Evolutionary conservation across 1,140 invertebrate species (phyloP).

Genomic region (Brachystomella parvula): DNA sequence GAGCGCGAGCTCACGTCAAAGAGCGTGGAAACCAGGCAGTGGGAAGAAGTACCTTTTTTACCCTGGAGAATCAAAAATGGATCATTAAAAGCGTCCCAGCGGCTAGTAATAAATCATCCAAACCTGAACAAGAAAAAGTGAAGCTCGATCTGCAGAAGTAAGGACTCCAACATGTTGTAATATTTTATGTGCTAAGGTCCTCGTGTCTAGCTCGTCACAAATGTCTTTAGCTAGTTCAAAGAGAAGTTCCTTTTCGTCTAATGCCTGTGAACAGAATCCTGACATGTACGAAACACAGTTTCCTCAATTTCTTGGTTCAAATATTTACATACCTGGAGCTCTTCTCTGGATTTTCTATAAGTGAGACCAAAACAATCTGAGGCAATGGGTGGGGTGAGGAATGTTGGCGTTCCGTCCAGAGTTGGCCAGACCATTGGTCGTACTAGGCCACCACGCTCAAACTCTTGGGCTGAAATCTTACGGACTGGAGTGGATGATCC

Average conservation of each 20-base stretch:
- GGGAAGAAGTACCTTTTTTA: conserved; percentile 39
- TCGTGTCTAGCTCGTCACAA: conserved; percentile 88
- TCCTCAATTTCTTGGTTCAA: not conserved
- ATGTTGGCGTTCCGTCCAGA: conserved; percentile 41
- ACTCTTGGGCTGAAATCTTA: conserved; percentile 92
- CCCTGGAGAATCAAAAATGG: conserved; percentile 22
- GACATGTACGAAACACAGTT: not conserved
- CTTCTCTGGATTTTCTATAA: conserved; percentile 34
- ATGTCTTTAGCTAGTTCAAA: conserved; percentile 93
- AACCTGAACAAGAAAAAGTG: conserved; percentile 82
- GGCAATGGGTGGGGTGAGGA: conserved; percentile 23
- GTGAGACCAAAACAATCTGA: conserved; percentile 15
- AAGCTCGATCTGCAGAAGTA: conserved; percentile 83
- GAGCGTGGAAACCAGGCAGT: conserved; percentile 80
- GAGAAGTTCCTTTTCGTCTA: conserved; percentile 90
- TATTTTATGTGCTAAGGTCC: conserved; percentile 90
- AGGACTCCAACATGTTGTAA: conserved; percentile 88
- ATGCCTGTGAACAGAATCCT: conserved; percentile 48
- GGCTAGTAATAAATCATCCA: not conserved
- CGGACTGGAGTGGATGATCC: conserved; percentile 83
- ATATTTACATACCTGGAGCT: conserved; percentile 30
- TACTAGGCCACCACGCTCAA: conserved; percentile 78
- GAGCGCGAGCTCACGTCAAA: conserved; percentile 88
- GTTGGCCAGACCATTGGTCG: conserved; percentile 80
- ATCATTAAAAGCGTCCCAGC: not conserved